A percentile compares a stretch with the other conserved stretches of the same genome.
Conservation (phyloP, 2,797 vertebrate genomes). For the Enteromius paludinosus region DNA sequence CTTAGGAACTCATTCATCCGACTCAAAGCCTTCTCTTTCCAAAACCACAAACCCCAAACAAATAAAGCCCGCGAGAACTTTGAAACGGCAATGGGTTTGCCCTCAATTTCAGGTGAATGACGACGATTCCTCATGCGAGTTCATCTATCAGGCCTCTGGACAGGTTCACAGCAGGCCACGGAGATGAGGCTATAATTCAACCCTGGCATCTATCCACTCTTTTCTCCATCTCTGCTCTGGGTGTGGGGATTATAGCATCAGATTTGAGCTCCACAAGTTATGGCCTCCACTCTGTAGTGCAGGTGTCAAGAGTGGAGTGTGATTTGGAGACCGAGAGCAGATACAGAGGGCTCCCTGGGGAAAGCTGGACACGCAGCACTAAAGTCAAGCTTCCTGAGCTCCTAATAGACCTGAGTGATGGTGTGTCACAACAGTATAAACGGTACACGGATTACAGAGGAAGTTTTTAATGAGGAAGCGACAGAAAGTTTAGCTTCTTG, state of each 20-base stretch:
- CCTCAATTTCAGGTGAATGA: conserved; percentile 43
- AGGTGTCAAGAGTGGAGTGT: conserved; percentile 73
- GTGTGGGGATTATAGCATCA: conserved; percentile 63
- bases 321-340: conserved; percentile 65
- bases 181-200: conserved; percentile 67
- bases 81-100: conserved; percentile 36
- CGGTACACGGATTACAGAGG: neutral
- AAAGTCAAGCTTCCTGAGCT: conserved; percentile 32
- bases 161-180: conserved; percentile 46
- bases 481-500: conserved; percentile 2
- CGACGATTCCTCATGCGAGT: conserved; percentile 16
- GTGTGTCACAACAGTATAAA: neutral
- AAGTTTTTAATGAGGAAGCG: conserved; percentile 29
- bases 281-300: conserved; percentile 65
- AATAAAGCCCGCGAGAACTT: conserved; percentile 19
- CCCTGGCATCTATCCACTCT: conserved; percentile 65
- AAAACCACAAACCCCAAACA: conserved; percentile 42
- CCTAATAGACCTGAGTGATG: conserved; percentile 29
- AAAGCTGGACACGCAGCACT: conserved; percentile 42
- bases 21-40: conserved; percentile 12
- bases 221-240: conserved; percentile 56
- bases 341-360: conserved; percentile 55
- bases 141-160: conserved; percentile 37
- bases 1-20: conserved; percentile 18
- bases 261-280: conserved; percentile 70